A percentile compares a stretch with the other conserved stretches of the same genome.
These are phyloP conservation scores for Pogonocherus hispidulus DNA, from an alignment of 2,888 invertebrate species.

Conservation along the genomic window DNA sequence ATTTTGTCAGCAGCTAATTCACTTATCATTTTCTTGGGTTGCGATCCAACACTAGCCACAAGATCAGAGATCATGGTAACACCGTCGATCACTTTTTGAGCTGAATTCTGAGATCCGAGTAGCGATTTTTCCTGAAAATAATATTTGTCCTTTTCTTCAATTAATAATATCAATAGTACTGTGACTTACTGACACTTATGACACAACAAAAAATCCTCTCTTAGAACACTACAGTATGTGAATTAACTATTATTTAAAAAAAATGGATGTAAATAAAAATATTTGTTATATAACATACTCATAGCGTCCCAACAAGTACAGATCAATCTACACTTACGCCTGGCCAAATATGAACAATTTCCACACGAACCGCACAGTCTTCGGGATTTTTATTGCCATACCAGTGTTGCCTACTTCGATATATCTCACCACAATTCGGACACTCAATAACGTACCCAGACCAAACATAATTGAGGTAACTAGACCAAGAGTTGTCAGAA, in stretches of 20 bases:
- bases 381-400: slow-evolving; percentile 84
- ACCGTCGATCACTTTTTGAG: slow-evolving; percentile 73
- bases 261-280: not conserved
- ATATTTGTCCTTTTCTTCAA: slow-evolving; percentile 61
- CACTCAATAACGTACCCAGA: slow-evolving; percentile 85
- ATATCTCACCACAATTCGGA: slow-evolving; percentile 80
- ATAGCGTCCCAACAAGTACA: slow-evolving; percentile 53
- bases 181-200: not conserved
- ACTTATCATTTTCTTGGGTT: slow-evolving; percentile 78
- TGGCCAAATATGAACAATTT: slow-evolving; percentile 80
- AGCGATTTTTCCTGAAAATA: slow-evolving; percentile 65
- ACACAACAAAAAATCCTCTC: slow-evolving; percentile 48
- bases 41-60: slow-evolving; percentile 76
- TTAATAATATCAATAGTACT: slow-evolving; percentile 28
- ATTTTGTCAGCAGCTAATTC: slow-evolving; percentile 85
- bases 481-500: slow-evolving; percentile 74
- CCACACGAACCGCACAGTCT: slow-evolving; percentile 76
- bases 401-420: slow-evolving; percentile 83
- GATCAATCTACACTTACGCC: slow-evolving; percentile 67
- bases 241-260: too few species aligned
- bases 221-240: slow-evolving; percentile 46
- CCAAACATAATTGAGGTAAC: slow-evolving; percentile 82
- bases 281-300: too few species aligned
- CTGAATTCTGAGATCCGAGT: slow-evolving; percentile 64
- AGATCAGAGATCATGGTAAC: slow-evolving; percentile 73